These are phyloP conservation scores for Tenodera sinensis DNA, from an alignment of 2,888 invertebrate genomes.

Conservation along the genomic window DNA sequence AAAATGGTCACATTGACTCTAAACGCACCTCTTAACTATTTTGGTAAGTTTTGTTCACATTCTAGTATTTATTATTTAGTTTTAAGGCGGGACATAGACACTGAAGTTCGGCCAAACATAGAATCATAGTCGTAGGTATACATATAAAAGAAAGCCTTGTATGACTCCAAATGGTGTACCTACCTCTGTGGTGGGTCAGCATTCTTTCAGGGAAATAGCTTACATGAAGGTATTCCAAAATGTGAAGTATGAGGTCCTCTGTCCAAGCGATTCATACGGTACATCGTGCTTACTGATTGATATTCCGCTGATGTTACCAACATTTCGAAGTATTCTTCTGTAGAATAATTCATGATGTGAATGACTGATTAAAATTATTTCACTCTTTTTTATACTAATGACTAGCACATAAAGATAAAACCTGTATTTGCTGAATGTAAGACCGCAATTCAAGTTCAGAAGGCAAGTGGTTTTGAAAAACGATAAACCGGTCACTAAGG, in stretches of 20 bases:
- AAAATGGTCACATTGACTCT: no score
- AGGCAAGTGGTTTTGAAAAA: no score
- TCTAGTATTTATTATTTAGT: no score
- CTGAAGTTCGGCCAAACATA: no score
- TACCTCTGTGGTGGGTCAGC: no score
- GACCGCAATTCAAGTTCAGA: not conserved
- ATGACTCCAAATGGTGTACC: not conserved
- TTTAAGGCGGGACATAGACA: no score
- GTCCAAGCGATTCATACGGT: not conserved
- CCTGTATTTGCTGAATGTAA: not conserved
- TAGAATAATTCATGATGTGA: not conserved
- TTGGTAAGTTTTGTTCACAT: no score
- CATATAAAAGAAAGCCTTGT: not conserved
- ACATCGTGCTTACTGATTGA: not conserved
- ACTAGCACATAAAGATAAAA: not conserved
- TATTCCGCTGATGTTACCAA: not conserved
- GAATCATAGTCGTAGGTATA: no score
- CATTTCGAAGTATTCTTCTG: not conserved
- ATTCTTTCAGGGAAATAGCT: not conserved
- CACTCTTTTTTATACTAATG: not conserved
- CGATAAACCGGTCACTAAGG: no score
- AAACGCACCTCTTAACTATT: no score
- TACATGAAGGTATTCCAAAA: not conserved
- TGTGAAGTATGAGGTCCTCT: not conserved
- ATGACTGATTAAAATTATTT: not conserved